A percentile compares a stretch with the other conserved stretches of the same genome.
Evolutionary conservation across 2,797 vertebrate genomes (phyloP).

Genomic region (Eidolon dupreanum): DNA sequence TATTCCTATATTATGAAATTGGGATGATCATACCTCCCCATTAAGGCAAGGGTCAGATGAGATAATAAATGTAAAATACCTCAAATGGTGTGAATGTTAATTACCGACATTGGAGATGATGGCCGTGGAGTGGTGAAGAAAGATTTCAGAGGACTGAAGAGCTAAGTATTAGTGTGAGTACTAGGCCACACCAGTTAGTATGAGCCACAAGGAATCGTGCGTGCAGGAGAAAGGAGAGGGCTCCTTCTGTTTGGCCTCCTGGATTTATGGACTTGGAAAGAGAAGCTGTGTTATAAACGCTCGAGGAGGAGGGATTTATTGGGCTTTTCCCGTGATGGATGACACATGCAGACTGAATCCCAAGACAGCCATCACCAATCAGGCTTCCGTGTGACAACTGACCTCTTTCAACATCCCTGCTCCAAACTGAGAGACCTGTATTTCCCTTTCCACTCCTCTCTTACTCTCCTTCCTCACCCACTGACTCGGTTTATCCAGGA

Average conservation of each 20-base stretch:
- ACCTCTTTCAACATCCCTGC: neutral
- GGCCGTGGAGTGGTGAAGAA: neutral
- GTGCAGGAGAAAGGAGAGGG: neutral
- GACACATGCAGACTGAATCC: neutral
- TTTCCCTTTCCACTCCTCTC: neutral
- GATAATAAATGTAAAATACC: neutral
- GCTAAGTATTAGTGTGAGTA: neutral
- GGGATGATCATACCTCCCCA: neutral
- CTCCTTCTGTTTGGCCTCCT: neutral
- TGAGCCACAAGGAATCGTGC: neutral
- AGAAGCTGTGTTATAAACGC: neutral
- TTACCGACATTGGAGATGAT: neutral
- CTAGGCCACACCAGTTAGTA: neutral
- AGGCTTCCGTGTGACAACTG: neutral
- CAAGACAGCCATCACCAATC: neutral
- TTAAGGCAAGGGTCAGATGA: neutral
- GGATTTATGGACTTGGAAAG: conserved; percentile 33
- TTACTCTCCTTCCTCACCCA: neutral
- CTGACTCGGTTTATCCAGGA: neutral
- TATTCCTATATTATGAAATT: neutral
- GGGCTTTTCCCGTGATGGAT: neutral
- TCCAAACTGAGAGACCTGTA: neutral
- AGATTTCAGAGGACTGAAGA: neutral
- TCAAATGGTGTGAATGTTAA: neutral
- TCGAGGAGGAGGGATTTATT: neutral